phyloP scores from a whole-genome alignment of 30 jellyfish, hydroid and myxozoan genomes.

The Aurelia aurita region DNA sequence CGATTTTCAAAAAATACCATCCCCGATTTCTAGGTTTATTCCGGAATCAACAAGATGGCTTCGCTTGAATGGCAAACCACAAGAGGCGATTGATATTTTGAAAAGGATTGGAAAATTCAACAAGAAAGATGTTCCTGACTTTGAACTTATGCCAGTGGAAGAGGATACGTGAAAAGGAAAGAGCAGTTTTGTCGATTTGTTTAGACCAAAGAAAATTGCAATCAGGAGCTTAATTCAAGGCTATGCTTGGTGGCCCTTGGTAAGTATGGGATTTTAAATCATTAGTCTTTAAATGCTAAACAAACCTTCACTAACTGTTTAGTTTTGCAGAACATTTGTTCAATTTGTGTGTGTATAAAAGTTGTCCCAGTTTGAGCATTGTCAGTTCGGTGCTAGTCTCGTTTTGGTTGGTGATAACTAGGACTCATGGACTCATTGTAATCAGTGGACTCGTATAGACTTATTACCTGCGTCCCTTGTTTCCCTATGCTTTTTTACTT shows the following conservation, averaged over 20 bases:
- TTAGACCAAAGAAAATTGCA: slow-evolving; percentile 67
- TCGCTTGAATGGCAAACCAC: slow-evolving; percentile 56
- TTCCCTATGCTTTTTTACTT: too few relatives aligned
- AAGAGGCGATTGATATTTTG: slow-evolving; percentile 70
- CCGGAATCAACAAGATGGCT: slow-evolving; percentile 94
- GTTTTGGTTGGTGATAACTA: too few relatives aligned
- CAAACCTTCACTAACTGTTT: too few relatives aligned
- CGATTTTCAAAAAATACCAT: too few relatives aligned
- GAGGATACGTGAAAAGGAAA: slow-evolving; percentile 36
- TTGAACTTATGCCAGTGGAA: slow-evolving; percentile 7
- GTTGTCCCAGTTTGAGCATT: too few relatives aligned
- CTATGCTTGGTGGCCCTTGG: slow-evolving; percentile 83
- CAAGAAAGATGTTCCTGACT: slow-evolving; percentile 41
- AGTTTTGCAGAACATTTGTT: too few relatives aligned
- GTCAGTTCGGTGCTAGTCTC: too few relatives aligned
- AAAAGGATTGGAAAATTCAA: slow-evolving; percentile 65
- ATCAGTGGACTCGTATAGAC: too few relatives aligned
- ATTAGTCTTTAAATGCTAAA: too few relatives aligned
- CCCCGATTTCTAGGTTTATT: slow-evolving; percentile 44
- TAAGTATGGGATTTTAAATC: neutral
- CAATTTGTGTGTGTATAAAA: too few relatives aligned
- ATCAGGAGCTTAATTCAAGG: slow-evolving; percentile 76
- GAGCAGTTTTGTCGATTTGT: slow-evolving; percentile 30
- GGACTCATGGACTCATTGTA: too few relatives aligned
- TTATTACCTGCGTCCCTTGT: too few relatives aligned